Conservation (phyloP, 2,797 vertebrate genomes). For the Myotis vivesi region DNA sequence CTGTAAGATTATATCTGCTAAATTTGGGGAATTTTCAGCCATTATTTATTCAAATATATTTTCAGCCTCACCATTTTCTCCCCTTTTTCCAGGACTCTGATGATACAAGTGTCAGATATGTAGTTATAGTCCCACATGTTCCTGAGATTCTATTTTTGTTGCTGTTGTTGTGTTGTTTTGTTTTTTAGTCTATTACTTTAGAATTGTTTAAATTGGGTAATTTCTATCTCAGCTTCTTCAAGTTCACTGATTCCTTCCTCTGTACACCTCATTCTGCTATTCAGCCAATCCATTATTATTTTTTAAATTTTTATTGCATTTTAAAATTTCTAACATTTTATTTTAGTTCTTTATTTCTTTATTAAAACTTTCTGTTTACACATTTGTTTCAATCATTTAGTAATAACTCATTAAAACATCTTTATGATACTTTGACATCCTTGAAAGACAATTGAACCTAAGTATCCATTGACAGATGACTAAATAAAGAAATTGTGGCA, state of each 20-base stretch:
- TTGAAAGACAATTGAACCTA: background rate
- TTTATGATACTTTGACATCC: background rate
- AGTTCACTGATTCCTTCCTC: background rate
- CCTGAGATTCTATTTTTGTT: background rate
- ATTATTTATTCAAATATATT: background rate
- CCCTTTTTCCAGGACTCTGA: background rate
- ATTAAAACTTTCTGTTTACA: background rate
- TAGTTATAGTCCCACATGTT: background rate
- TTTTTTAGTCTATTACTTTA: background rate
- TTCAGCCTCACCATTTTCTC: background rate
- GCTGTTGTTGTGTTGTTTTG: background rate
- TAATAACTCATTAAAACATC: background rate
- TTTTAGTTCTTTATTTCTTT: background rate
- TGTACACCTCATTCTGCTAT: background rate
- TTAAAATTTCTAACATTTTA: background rate
- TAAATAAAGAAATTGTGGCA: background rate
- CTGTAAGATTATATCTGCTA: background rate
- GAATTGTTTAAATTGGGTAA: background rate
- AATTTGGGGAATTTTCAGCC: background rate
- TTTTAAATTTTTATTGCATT: background rate
- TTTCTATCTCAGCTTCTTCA: background rate
- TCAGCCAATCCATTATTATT: background rate
- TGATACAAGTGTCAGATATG: background rate
- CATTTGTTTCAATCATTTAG: background rate
- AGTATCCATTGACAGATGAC: background rate